Base-by-base conservation (phyloP, 2,797 vertebrate genomes). In the Eulemur mongoz region DNA sequence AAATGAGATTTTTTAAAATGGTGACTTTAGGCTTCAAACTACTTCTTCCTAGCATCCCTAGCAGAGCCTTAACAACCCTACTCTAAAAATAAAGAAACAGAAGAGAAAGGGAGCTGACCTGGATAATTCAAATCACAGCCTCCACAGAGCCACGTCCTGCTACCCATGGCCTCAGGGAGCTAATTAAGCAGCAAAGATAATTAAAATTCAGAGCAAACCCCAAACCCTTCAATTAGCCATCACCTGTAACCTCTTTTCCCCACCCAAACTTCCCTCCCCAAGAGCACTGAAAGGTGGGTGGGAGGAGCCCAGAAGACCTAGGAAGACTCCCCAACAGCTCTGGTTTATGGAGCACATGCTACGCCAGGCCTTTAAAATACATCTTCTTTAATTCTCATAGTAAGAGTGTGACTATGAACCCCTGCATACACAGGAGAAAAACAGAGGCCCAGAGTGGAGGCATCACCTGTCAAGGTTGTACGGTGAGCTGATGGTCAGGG, bases 201-300 rank as follows among this genome's bases (percentile, higher is more conserved):
- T 82, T 45, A 89, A 93, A 92, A 89, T 50, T 81, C 88, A 85
- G 43, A 89, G 87, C 69, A n/a, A 93, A 94, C 7, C 17, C 57
- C 48, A 93, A 93, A 84, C 40, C 15, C 45, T 92, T 92, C 91
- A 81, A 50, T 76, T 72, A 72, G 65, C 45, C 52, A 69, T n/a
- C 38, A 57, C 73, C 48, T 59, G 5, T 45, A 83, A 86, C 27
- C 70, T 93, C 91, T 54, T 83, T 90, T 84, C 25, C 59, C 87
- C 32, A 88, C 22, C 27, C 18, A 50, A 38, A 38, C 65, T 63
- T 61, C 32, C 45, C 76, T 78, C 30, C 86, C 27, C 13, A 43
- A 32, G 72, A 81, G 35, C 32, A 38, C 3, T 70, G 52, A 54
- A 70, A 52, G 23, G 0, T 3, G 15, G 32, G n/a, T 10, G 25